Evolutionary conservation across 2,888 invertebrate genomes (phyloP).

Genomic region (Apantesis nais): DNA sequence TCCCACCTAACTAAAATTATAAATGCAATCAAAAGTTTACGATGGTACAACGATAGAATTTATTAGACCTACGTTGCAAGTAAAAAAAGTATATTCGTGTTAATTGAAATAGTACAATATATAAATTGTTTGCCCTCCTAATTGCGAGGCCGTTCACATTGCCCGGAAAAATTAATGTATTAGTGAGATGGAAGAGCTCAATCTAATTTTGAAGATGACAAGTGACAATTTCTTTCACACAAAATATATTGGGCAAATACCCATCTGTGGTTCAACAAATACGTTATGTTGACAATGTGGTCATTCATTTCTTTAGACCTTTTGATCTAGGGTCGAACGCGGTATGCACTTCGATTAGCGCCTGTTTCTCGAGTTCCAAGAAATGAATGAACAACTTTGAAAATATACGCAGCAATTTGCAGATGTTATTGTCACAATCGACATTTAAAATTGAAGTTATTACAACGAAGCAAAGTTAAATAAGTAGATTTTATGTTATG

Average conservation of each 20-base stretch:
- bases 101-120: not conserved
- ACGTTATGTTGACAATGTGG: conserved; percentile 27
- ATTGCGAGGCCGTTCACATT: not conserved
- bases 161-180: conserved; percentile 6
- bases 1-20: too few species aligned
- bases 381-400: conserved; percentile 37
- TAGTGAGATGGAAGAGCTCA: not conserved
- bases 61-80: not conserved
- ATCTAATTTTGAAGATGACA: conserved; percentile 14
- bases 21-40: too few species aligned
- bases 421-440: conserved; percentile 23
- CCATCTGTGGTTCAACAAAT: conserved; percentile 9
- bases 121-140: not conserved
- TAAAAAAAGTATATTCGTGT: not conserved
- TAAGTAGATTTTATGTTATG: conserved; percentile 16
- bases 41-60: not conserved
- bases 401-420: conserved; percentile 27
- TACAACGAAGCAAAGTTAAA: conserved; percentile 12
- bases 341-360: conserved; percentile 44
- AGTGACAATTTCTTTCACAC: conserved; percentile 9
- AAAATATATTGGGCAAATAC: conserved; percentile 14
- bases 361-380: conserved; percentile 33
- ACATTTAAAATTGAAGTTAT: conserved; percentile 24
- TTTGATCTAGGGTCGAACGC: conserved; percentile 29
- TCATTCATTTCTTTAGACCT: conserved; percentile 31